Base-by-base conservation (phyloP, 1,140 invertebrate species). In the Drosophila varians region DNA sequence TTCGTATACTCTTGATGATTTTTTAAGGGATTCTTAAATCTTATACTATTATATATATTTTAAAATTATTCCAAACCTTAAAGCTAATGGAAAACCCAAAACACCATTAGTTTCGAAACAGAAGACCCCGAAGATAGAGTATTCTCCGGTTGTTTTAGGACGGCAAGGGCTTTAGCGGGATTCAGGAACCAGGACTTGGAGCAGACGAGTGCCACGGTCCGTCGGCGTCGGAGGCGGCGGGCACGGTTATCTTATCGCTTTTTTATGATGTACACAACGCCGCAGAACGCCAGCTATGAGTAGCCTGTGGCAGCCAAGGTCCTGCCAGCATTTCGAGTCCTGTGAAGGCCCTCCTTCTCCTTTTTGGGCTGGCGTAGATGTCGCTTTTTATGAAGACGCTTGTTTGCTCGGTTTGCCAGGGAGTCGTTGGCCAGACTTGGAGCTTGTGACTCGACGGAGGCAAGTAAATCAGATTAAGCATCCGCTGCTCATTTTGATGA, bases 391-490 rank as follows among this genome's bases (percentile, higher is more conserved):
- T 86, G 82, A 86, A 86, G 80, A 80, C 76, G 82, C 82, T 87
- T 86, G 80, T 86, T 86, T 86, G 84, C 82, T 77, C 84, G 82
- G 46, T 53, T 73, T 56, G 76, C 68, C 73, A 65, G 56, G 42
- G 38, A 51, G 49, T 48, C 31, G 40, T 8, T 26, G 40, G 69
- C 42, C 14, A 40, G 38, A 42, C 54, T 52, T 65, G 38, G 69
- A 58, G 64, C 58, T 43, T 16, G 36, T 38, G 52, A 74, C 47
- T 58, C 36, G 66, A 47, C 72, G 52, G 56, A 77, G 73, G 64
- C 74, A 87, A 87, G 82, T 87, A 87, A 87, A 87, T 87, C 83
- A 87, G 82, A 87, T 87, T 87, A 87, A 87, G 82, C 87, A 87
- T 75, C 82, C 82, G 77, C 82, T 88, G 82, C 82, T 87, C 82